Conservation (phyloP, 2,797 vertebrate genomes). For the Microcaecilia unicolor region DNA sequence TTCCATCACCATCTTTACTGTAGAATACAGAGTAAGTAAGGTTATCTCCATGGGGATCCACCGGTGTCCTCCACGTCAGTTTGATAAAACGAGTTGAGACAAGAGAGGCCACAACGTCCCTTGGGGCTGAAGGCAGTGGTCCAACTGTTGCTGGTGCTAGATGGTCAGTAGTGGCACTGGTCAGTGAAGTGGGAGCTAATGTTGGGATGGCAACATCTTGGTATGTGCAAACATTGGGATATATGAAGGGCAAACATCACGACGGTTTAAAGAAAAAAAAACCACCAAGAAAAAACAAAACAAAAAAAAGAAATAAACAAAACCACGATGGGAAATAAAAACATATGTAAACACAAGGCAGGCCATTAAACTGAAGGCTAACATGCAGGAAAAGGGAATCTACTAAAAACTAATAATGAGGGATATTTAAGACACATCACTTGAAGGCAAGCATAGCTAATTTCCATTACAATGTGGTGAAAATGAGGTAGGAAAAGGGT, state of each 20-base stretch:
- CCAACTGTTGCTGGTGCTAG: slow-evolving; percentile 86
- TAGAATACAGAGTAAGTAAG: slow-evolving; percentile 93
- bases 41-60: slow-evolving; percentile 86
- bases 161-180: slow-evolving; percentile 99
- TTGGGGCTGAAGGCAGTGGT: slow-evolving; percentile 80
- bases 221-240: slow-evolving; percentile 67
- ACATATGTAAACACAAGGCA: slow-evolving; percentile 67
- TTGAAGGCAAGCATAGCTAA: slow-evolving; percentile 37
- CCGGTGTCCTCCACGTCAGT: slow-evolving; percentile 87
- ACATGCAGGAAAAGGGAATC: slow-evolving; percentile 51
- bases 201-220: slow-evolving; percentile 94
- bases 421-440: slow-evolving; percentile 30
- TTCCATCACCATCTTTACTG: slow-evolving; percentile 80
- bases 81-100: slow-evolving; percentile 98
- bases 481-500: slow-evolving; percentile 30
- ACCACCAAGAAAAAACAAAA: slow-evolving; percentile 63
- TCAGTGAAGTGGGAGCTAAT: slow-evolving; percentile 93
- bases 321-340: slow-evolving; percentile 75
- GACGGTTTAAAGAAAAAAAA: slow-evolving; percentile 55
- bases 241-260: slow-evolving; percentile 63
- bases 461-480: slow-evolving; percentile 37
- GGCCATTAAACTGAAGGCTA: slow-evolving; percentile 68
- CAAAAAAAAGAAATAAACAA: slow-evolving; percentile 82
- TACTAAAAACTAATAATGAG: slow-evolving; percentile 49
- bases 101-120: slow-evolving; percentile 90